Conservation (phyloP, 2,113 vertebrate genomes). For the Hypomesus transpacificus region DNA sequence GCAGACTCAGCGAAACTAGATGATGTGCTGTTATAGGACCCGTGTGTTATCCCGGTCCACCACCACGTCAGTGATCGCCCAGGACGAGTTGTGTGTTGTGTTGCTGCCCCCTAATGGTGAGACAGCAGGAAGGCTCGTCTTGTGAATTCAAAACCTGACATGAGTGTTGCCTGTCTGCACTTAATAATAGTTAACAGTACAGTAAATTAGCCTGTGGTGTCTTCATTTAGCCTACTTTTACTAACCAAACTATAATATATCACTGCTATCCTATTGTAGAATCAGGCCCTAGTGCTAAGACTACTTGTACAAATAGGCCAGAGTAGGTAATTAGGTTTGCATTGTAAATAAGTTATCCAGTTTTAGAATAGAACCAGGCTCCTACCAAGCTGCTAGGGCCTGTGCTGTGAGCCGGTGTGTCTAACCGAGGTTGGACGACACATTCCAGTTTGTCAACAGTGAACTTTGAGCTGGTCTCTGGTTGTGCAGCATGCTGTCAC, state of each 20-base stretch:
- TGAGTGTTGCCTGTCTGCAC: no score
- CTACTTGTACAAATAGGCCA: background rate
- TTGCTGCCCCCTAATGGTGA: slow-evolving; percentile 64
- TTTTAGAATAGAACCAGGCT: background rate
- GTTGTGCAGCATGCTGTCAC: background rate
- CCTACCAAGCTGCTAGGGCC: slow-evolving; percentile 7
- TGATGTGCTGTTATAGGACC: no score
- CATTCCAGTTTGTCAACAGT: background rate
- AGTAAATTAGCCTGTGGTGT: background rate
- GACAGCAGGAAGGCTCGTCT: slow-evolving; percentile 14
- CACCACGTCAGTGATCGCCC: background rate
- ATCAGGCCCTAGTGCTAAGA: background rate
- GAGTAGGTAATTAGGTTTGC: slow-evolving; percentile 21
- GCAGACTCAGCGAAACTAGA: background rate
- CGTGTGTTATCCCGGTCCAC: background rate
- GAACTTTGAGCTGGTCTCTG: slow-evolving; percentile 9
- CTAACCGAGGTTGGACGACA: background rate
- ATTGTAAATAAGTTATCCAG: slow-evolving; percentile 28
- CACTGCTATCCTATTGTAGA: no score
- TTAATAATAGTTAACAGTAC: no score
- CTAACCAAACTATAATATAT: no score
- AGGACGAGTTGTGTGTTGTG: slow-evolving; percentile 23
- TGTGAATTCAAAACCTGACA: background rate
- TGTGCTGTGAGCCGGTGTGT: background rate
- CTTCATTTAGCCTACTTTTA: no score